Conservation (phyloP, 1,140 invertebrate genomes). For the Pogonomyrmex californicus region DNA sequence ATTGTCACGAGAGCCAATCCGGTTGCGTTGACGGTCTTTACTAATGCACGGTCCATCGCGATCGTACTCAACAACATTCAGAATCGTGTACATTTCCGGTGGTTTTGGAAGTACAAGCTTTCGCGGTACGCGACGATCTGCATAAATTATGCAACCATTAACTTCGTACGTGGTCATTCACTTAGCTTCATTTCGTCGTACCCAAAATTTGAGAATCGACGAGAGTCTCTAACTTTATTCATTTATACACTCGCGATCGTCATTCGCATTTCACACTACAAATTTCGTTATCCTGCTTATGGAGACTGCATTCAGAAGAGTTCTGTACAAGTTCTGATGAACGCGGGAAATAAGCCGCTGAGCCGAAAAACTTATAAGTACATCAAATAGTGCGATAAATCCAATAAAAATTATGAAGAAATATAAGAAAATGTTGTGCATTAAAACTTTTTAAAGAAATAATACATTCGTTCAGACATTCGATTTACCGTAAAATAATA, state of each 20-base stretch:
- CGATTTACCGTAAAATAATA: constrained; percentile 30
- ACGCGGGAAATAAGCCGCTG: not conserved
- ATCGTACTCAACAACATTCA: constrained; percentile 47
- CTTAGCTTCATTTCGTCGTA: constrained; percentile 24
- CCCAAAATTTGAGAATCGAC: constrained; percentile 38
- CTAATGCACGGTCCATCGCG: constrained; percentile 47
- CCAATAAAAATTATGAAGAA: not conserved
- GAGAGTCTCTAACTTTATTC: constrained; percentile 21
- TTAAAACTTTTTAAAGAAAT: constrained; percentile 28
- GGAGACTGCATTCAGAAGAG: not conserved
- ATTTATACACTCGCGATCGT: constrained; percentile 38
- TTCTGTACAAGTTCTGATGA: not conserved
- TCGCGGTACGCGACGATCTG: constrained; percentile 23
- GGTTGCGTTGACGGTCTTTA: constrained; percentile 14
- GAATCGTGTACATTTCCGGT: constrained; percentile 50
- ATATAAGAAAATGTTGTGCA: not conserved
- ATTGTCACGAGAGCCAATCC: constrained; percentile 49
- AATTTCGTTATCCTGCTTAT: constrained; percentile 19
- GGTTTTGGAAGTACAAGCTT: constrained; percentile 53
- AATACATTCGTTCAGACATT: constrained; percentile 10
- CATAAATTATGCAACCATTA: constrained; percentile 64
- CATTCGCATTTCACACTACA: constrained; percentile 34
- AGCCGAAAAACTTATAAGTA: not conserved
- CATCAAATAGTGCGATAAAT: not conserved
- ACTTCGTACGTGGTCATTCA: constrained; percentile 47